Base-by-base conservation (phyloP, 1,140 invertebrate species). In the Hyphantria cunea region DNA sequence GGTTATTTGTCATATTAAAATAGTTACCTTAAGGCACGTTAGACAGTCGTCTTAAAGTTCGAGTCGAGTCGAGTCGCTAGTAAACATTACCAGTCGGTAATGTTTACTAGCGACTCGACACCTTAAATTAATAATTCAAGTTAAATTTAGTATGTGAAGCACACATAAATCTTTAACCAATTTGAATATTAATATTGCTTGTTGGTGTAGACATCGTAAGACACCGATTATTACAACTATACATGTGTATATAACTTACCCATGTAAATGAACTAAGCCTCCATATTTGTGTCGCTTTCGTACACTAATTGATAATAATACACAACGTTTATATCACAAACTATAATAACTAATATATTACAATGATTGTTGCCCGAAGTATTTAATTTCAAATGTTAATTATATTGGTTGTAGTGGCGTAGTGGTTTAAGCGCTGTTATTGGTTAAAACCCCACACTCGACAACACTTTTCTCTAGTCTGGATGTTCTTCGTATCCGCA, bases 261-360 rank as follows among this genome's bases (percentile, higher is more conserved):
- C 44, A 14, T 48, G 14, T 49, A 49, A 31, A 44, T 14, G 39
- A 55, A 58, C 55, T 45, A 32, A 31, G 10, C 10, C 9, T 7
- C n/a, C 34, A 42, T 47, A 25, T 33, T 11, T 7, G 13, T 12
- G 45, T 15, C 37, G 31, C 14, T 49, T 49, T 49, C 32, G 39
- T 39, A 31, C 15, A 39, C 6, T 41, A 37, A 58, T 58, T 58
- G 17, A 49, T 39, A 34, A 32, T 58, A 49, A 44, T 44, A 44
- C 3, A 49, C 41, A 41, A 3, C 17, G 5, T 49, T 39, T 25
- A 31, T 33, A 31, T 37, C 7, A 48, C 14, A 12, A 2, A 31
- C n/a, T 12, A 14, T n/a, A 8, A 15, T 47, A n/a, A n/a, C 32
- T 48, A 10, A 17, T 9, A 37, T 25, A 25, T 25, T n/a, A n/a